These are phyloP conservation scores for Sminthopsis crassicaudata DNA, from an alignment of 2,113 vertebrate species.

Conservation along the genomic window DNA sequence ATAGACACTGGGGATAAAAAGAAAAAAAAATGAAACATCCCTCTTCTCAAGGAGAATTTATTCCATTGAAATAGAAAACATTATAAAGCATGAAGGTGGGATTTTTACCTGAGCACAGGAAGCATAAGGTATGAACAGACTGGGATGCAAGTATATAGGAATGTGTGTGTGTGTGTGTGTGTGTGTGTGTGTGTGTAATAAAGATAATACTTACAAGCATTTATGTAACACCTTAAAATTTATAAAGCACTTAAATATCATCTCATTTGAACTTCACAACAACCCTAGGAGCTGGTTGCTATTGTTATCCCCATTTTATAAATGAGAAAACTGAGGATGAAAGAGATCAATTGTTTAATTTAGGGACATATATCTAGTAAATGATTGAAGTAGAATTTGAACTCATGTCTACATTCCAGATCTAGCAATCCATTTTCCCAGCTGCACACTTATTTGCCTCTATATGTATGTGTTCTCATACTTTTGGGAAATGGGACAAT, in stretches of 20 bases:
- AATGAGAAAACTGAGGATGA: neutral
- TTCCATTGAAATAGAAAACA: neutral
- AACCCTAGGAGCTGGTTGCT: neutral
- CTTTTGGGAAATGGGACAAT: neutral
- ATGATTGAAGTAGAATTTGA: neutral
- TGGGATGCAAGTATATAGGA: neutral
- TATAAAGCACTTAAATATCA: neutral
- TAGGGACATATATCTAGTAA: neutral
- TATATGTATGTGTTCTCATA: neutral
- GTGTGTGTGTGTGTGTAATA: neutral
- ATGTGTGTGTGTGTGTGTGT: neutral
- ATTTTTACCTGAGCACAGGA: neutral
- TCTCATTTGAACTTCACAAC: neutral
- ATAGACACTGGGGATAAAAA: neutral
- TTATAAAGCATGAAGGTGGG: neutral
- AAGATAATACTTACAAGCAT: neutral
- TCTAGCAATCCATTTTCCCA: neutral
- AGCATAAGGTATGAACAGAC: neutral
- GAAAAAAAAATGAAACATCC: neutral
- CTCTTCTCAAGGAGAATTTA: neutral
- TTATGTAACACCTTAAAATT: neutral
- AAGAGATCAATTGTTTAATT: neutral
- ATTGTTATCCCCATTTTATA: neutral
- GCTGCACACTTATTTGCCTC: neutral
- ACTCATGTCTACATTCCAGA: neutral